Evolutionary conservation across 1,140 invertebrate species (phyloP).

Genomic region (Argopecten irradians): DNA sequence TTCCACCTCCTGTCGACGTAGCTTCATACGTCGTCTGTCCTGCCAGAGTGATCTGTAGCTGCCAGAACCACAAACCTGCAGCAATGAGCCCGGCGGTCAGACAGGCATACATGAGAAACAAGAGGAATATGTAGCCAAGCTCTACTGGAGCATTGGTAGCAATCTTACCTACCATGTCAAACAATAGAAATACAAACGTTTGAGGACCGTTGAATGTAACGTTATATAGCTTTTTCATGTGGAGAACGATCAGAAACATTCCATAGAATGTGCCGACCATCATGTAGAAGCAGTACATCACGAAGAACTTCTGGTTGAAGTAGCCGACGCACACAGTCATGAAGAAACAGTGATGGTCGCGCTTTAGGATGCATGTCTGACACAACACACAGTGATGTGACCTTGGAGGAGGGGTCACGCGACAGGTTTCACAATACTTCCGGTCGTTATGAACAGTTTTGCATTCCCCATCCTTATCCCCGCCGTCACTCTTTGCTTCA

Average conservation of each 20-base stretch:
- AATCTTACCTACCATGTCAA: slow-evolving; percentile 25
- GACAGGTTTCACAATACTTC: not conserved
- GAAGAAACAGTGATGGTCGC: slow-evolving; percentile 97
- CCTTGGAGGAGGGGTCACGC: slow-evolving; percentile 54
- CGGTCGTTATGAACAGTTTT: not conserved
- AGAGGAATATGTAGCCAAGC: slow-evolving; percentile 34
- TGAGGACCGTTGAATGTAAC: slow-evolving; percentile 48
- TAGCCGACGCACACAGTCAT: slow-evolving; percentile 93
- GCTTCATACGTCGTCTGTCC: slow-evolving; percentile 50
- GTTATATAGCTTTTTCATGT: slow-evolving; percentile 41
- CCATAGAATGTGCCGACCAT: slow-evolving; percentile 48
- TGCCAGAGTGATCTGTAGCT: slow-evolving; percentile 37
- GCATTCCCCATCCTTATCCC: not conserved
- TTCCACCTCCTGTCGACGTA: not conserved
- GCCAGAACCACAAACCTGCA: slow-evolving; percentile 47
- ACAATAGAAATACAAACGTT: slow-evolving; percentile 40
- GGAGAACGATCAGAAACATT: slow-evolving; percentile 49
- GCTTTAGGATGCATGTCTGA: slow-evolving; percentile 88
- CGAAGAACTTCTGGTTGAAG: slow-evolving; percentile 82
- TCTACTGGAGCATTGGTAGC: not conserved
- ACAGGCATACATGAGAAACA: slow-evolving; percentile 46
- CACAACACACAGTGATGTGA: slow-evolving; percentile 94
- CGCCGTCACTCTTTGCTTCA: not conserved
- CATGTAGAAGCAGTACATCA: slow-evolving; percentile 55
- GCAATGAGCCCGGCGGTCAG: slow-evolving; percentile 40